Conservation (phyloP, 1,140 invertebrate genomes). For the Bombus confusus region DNA sequence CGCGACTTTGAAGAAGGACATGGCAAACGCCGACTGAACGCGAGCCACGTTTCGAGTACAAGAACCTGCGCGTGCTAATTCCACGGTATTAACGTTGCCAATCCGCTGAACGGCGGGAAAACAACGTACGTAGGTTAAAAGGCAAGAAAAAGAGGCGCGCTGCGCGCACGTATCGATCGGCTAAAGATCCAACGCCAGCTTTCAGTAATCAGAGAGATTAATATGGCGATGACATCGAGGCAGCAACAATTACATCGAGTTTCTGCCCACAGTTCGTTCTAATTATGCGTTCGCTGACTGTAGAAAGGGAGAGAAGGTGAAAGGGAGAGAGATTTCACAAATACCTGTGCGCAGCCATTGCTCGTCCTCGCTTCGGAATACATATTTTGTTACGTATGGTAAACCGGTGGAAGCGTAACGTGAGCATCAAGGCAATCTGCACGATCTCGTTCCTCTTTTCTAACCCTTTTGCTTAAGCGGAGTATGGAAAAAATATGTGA, state of each 20-base stretch:
- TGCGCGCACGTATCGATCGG: constrained; percentile 23
- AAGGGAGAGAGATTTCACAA: neutral
- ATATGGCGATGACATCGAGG: constrained; percentile 9
- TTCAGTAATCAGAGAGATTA: constrained; percentile 29
- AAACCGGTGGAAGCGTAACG: constrained; percentile 19
- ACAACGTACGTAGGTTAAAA: neutral
- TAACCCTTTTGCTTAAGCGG: neutral
- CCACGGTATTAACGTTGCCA: neutral
- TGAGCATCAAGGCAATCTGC: constrained; percentile 24
- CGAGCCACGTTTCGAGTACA: neutral
- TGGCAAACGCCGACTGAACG: neutral
- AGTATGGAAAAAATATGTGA: neutral
- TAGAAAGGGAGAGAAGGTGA: neutral
- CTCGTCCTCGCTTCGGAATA: constrained; percentile 19
- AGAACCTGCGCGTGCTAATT: constrained; percentile 18
- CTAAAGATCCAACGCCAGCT: neutral
- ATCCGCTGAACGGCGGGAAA: neutral
- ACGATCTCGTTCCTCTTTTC: constrained; percentile 8
- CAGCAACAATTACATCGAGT: constrained; percentile 34
- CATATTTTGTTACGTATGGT: constrained; percentile 43
- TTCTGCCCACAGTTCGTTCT: constrained; percentile 28
- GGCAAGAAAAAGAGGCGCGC: constrained; percentile 4
- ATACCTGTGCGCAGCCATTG: constrained; percentile 1
- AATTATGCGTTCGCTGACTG: constrained; percentile 45
- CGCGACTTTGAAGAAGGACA: neutral